Conservation (phyloP, 1,140 invertebrate species). For the Dinoponera quadriceps region DNA sequence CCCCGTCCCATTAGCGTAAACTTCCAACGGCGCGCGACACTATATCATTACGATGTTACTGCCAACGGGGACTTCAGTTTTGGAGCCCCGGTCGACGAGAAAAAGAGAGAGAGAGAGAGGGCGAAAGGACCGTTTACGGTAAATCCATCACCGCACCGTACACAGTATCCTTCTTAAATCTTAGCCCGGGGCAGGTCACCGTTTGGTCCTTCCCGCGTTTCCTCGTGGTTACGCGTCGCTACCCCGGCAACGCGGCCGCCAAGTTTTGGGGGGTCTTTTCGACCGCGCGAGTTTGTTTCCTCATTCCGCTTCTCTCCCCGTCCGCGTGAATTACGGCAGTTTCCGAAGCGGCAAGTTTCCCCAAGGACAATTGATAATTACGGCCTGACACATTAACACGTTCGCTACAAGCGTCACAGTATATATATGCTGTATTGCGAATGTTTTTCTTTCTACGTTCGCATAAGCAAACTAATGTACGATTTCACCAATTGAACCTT, state of each 20-base stretch:
- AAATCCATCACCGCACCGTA: conserved; percentile 59
- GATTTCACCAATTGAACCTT: too few species aligned
- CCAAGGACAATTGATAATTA: too few species aligned
- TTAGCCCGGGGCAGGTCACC: not conserved
- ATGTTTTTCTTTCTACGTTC: too few species aligned
- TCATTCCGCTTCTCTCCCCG: not conserved
- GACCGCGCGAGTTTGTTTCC: not conserved
- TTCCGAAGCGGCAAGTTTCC: too few species aligned
- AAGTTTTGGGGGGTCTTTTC: not conserved
- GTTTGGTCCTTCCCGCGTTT: not conserved
- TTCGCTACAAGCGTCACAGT: too few species aligned
- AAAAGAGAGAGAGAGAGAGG: too few species aligned
- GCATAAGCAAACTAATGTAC: too few species aligned
- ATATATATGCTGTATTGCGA: too few species aligned
- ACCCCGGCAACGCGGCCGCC: not conserved
- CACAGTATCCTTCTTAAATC: conserved; percentile 11
- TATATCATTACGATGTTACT: conserved; percentile 78
- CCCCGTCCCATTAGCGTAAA: conserved; percentile 77
- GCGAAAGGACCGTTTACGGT: conserved; percentile 8
- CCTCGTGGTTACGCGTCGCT: not conserved
- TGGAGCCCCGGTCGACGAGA: not conserved
- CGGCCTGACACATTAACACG: too few species aligned
- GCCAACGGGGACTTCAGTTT: conserved; percentile 41
- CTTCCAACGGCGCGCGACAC: conserved; percentile 68
- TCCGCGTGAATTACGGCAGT: too few species aligned